These are phyloP conservation scores for Sycophaga agraensis DNA, from an alignment of 1,140 invertebrate species.

Conservation along the genomic window DNA sequence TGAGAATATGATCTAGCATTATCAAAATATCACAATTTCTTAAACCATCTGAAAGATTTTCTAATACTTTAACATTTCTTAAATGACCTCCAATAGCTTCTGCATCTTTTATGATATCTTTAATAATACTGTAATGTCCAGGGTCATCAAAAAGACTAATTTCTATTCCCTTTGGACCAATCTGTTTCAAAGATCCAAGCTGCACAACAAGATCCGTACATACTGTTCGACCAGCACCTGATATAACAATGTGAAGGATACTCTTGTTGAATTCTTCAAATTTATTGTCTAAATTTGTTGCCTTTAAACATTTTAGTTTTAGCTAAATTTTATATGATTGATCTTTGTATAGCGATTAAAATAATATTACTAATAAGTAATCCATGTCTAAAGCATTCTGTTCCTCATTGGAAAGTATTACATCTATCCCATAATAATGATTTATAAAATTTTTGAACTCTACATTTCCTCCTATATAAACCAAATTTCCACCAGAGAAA, in stretches of 20 bases:
- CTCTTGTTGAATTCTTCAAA: background rate
- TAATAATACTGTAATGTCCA: constrained; percentile 33
- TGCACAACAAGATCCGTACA: constrained; percentile 33
- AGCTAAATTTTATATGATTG: background rate
- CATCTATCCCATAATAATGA: constrained; percentile 31
- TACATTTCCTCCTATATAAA: constrained; percentile 29
- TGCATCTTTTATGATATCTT: constrained; percentile 29
- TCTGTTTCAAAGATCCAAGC: constrained; percentile 29
- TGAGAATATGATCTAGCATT: constrained; percentile 28
- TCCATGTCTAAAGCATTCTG: constrained; percentile 27
- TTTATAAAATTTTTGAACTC: constrained; percentile 33
- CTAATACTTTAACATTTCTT: constrained; percentile 10
- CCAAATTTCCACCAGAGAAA: background rate
- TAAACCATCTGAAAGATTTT: constrained; percentile 31
- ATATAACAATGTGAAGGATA: constrained; percentile 26
- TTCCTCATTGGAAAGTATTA: constrained; percentile 23
- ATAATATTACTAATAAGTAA: constrained; percentile 20
- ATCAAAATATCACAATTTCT: constrained; percentile 33
- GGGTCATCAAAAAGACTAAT: constrained; percentile 33
- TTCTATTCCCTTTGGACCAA: constrained; percentile 28
- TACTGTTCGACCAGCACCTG: constrained; percentile 34
- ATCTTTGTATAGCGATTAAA: background rate
- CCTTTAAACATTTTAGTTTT: constrained; percentile 8
- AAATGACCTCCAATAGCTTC: constrained; percentile 21
- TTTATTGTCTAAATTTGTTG: background rate